Conservation (phyloP, 2,888 invertebrate genomes). For the Dendrolimus houi region DNA sequence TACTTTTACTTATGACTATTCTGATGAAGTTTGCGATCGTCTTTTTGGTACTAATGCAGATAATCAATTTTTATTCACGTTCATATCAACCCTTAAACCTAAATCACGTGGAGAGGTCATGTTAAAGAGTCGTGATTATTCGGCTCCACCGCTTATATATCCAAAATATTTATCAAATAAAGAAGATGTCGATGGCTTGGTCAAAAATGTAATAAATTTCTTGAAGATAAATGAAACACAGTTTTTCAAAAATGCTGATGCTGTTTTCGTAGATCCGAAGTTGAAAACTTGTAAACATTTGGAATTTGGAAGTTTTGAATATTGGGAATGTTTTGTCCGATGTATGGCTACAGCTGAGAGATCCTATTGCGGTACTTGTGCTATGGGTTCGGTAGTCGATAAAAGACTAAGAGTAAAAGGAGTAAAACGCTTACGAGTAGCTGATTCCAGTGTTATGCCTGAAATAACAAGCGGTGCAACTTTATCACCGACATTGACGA, state of each 20-base stretch:
- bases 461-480: conserved; percentile 82
- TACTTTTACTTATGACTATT: conserved; percentile 3
- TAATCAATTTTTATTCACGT: conserved; percentile 3
- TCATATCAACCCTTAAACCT: background rate
- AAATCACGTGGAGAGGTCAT: conserved; percentile 1
- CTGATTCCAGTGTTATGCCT: conserved; percentile 85
- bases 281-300: background rate
- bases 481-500: conserved; percentile 85
- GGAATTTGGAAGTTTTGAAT: conserved; percentile 1
- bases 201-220: conserved; percentile 1
- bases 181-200: conserved; percentile 1
- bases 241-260: conserved; percentile 1
- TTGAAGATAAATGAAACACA: background rate
- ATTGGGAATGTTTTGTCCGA: conserved; percentile 10
- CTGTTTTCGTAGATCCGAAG: background rate
- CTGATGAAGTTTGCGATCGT: conserved; percentile 8
- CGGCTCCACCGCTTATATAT: background rate
- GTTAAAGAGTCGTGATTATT: conserved; percentile 1
- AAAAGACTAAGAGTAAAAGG: conserved; percentile 7
- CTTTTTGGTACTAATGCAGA: background rate
- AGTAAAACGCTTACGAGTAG: conserved; percentile 67
- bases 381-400: conserved; percentile 15
- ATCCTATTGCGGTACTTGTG: conserved; percentile 13
- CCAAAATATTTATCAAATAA: background rate
- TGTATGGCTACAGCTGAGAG: conserved; percentile 6